Base-by-base conservation (phyloP, 64 coral and sea anemone genomes). In the Cladopsammia gracilis region DNA sequence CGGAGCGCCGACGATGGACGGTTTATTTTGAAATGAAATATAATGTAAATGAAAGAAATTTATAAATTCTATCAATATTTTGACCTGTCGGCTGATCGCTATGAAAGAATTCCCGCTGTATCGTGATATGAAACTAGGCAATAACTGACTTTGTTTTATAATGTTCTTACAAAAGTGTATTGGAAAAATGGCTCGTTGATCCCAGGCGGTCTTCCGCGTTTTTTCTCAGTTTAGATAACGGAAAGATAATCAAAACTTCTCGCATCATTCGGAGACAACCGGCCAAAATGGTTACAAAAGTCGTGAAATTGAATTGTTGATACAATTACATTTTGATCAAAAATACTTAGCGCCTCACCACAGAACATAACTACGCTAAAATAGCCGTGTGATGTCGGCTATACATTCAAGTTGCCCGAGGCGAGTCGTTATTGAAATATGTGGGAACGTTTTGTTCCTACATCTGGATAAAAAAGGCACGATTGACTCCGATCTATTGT, bases 361-460 rank as follows among this genome's bases (percentile, higher is more conserved):
- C 80, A 84, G 19, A 94, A 88, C 86, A 73, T 89, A 82, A 12
- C 66, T 54, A 60, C 45, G 69, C 26, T 20, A 52, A 67, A 62
- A 79, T 26, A 78, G 49, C 48, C 71, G 82, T 82, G 47, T 61
- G 34, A 23, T 70, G 49, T 79, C 68, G 59, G 79, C 48, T 48
- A 75, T 75, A 87, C 76, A 88, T 87, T 66, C 25, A 53, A 24
- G 51, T 89, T 53, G 92, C 92, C 92, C 64, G 61, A 54, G 92
- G 92, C 92, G 16, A 94, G 70, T 72, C 52, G 6, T 54, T 54
- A 73, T 94, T 61, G 61, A 94, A 94, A 89, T 89, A 86, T 94
- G 74, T 94, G 88, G 87, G 92, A 94, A 94, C 86, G 92, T 89
- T 94, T 87, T 89, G 87, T 71, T 46, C 47, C 51, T 94, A 68